A percentile compares a stretch with the other conserved stretches of the same genome.
These are phyloP conservation scores for Isurus oxyrinchus DNA, from an alignment of 2,113 vertebrate genomes.

Conservation along the genomic window DNA sequence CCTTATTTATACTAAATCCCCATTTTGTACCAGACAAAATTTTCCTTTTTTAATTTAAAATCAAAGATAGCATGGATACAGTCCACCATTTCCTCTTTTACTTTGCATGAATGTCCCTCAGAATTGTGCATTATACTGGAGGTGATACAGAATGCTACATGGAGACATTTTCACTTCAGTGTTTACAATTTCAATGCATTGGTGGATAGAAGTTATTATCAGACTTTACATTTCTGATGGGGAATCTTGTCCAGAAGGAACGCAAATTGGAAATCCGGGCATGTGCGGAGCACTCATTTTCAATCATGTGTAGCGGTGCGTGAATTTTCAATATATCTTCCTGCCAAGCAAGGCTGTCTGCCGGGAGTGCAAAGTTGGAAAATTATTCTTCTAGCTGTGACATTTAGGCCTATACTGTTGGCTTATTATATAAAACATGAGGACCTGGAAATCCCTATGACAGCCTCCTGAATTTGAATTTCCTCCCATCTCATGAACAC, in stretches of 20 bases:
- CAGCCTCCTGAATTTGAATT: neutral
- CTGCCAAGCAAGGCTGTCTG: neutral
- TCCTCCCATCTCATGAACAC: neutral
- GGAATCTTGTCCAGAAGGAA: neutral
- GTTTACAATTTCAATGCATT: neutral
- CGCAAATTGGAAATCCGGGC: slow-evolving; percentile 26
- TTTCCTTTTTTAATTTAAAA: neutral
- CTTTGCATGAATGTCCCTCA: neutral
- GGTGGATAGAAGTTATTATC: slow-evolving; percentile 9
- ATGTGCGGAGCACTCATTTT: slow-evolving; percentile 7
- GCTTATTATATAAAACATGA: neutral
- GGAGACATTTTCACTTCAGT: neutral
- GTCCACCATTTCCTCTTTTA: neutral
- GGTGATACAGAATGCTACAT: neutral
- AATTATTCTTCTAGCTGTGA: neutral
- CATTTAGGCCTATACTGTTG: neutral
- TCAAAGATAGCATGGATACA: neutral
- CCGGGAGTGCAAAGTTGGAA: neutral
- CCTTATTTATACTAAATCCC: neutral
- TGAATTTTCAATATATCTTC: slow-evolving; percentile 24
- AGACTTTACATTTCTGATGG: neutral
- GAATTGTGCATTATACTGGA: neutral
- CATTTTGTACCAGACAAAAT: neutral
- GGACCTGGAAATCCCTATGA: neutral
- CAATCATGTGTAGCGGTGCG: slow-evolving; percentile 12